These are phyloP conservation scores for Cryptops parisi DNA, from an alignment of 2,888 invertebrate species.

Conservation along the genomic window DNA sequence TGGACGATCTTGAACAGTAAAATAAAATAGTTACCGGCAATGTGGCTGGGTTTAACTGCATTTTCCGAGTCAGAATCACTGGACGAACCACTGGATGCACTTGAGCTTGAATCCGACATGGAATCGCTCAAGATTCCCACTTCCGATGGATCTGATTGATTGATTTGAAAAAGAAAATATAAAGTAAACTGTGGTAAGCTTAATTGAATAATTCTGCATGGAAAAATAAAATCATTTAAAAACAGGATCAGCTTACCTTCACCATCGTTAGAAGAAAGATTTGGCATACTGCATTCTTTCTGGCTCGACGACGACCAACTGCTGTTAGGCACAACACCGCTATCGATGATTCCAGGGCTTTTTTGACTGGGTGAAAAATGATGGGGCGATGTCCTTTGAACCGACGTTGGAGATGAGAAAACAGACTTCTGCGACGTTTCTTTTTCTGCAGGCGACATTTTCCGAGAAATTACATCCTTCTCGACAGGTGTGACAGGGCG, in stretches of 20 bases:
- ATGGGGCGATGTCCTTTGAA: conserved; percentile 20
- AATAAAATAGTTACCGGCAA: too few relatives aligned
- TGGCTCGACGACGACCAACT: neutral
- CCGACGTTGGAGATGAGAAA: conserved; percentile 30
- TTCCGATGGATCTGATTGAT: conserved; percentile 17
- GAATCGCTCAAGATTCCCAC: conserved; percentile 30
- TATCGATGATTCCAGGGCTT: conserved; percentile 14
- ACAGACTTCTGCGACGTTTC: conserved; percentile 17
- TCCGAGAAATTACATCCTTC: conserved; percentile 42
- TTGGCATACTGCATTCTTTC: conserved; percentile 5
- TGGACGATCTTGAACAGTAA: too few relatives aligned
- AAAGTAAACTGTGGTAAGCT: neutral
- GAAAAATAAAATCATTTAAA: too few relatives aligned
- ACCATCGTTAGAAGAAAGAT: neutral
- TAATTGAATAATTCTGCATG: too few relatives aligned
- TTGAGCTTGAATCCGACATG: conserved; percentile 28
- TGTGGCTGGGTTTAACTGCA: neutral
- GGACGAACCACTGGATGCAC: conserved; percentile 24
- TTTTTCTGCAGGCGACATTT: conserved; percentile 38
- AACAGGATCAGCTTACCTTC: too few relatives aligned
- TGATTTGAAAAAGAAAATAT: too few relatives aligned
- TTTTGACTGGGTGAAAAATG: conserved; percentile 16
- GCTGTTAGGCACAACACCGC: conserved; percentile 18
- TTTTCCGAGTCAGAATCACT: conserved; percentile 34
- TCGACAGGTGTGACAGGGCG: conserved; percentile 21